Evolutionary conservation across 2,113 vertebrate genomes (phyloP).

Genomic region (Climacteris rufus): DNA sequence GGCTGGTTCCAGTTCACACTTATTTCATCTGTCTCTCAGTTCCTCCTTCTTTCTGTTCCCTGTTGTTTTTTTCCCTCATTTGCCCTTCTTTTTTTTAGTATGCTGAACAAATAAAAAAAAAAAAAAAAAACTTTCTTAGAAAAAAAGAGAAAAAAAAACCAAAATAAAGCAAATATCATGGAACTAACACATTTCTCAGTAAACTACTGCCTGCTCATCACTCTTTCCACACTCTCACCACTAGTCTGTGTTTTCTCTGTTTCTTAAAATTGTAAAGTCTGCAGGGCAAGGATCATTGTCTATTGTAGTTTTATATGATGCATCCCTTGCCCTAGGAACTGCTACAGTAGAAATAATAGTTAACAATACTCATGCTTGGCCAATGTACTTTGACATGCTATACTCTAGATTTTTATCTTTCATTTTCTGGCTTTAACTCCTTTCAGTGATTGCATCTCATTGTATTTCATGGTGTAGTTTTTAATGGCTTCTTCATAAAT

Average conservation of each 20-base stretch:
- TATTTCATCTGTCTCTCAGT: neutral
- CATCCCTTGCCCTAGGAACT: neutral
- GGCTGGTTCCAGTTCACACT: slow-evolving; percentile 2
- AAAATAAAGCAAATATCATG: neutral
- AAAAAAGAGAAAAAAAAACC: neutral
- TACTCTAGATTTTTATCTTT: slow-evolving; percentile 14
- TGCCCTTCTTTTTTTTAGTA: neutral
- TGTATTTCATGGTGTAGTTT: slow-evolving; percentile 39
- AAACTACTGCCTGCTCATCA: neutral
- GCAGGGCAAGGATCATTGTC: neutral
- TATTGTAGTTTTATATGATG: neutral
- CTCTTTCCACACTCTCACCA: neutral
- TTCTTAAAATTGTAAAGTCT: slow-evolving; percentile 1
- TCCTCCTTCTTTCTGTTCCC: neutral
- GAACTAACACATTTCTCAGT: neutral
- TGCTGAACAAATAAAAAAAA: neutral
- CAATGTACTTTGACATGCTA: neutral
- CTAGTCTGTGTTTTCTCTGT: slow-evolving; percentile 21
- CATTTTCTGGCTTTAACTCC: slow-evolving; percentile 17
- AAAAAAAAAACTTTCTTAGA: neutral
- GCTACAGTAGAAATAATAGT: neutral
- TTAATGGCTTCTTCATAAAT: slow-evolving; percentile 36
- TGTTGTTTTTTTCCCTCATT: neutral
- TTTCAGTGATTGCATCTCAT: slow-evolving; percentile 22
- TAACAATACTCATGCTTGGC: neutral